Percentiles rank a stretch among this genome's conserved stretches.
Evolutionary conservation across 2,113 vertebrate species (phyloP).

Genomic region (Macaca mulatta): DNA sequence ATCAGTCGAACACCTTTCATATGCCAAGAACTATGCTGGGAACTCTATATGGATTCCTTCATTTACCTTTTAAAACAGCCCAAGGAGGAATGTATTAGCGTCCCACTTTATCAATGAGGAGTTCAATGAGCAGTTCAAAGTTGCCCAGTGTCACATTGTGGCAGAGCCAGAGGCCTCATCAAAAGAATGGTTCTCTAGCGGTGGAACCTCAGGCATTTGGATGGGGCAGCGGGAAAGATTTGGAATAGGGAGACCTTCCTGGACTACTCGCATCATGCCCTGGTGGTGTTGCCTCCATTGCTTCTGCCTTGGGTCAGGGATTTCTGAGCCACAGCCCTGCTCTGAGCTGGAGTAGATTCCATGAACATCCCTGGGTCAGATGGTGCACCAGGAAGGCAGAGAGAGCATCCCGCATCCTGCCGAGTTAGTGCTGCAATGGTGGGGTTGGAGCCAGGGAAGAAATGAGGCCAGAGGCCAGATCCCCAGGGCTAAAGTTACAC

Average conservation of each 20-base stretch:
- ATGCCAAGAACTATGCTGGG: not conserved
- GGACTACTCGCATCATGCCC: rapidly evolving
- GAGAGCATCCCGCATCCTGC: no score
- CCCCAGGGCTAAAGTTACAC: not conserved
- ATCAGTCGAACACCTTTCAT: not conserved
- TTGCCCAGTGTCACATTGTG: not conserved
- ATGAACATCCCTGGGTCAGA: not conserved
- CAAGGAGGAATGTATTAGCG: not conserved
- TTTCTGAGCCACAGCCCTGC: not conserved
- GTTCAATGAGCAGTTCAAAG: not conserved
- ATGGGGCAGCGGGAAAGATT: not conserved
- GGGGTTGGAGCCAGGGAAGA: not conserved
- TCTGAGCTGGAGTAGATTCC: not conserved
- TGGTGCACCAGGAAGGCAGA: not conserved
- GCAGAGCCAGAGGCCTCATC: not conserved
- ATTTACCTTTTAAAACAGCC: not conserved
- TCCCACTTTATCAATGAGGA: not conserved
- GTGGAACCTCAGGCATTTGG: not conserved
- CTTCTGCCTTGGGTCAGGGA: not conserved
- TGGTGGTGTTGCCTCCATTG: rapidly evolving
- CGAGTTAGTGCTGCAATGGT: not conserved
- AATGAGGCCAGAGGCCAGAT: not conserved
- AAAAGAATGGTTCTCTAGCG: not conserved
- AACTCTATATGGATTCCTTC: not conserved
- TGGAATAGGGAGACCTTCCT: not conserved